Base-by-base conservation (phyloP, 2,888 invertebrate species). In the Balanococcus diminutus region DNA sequence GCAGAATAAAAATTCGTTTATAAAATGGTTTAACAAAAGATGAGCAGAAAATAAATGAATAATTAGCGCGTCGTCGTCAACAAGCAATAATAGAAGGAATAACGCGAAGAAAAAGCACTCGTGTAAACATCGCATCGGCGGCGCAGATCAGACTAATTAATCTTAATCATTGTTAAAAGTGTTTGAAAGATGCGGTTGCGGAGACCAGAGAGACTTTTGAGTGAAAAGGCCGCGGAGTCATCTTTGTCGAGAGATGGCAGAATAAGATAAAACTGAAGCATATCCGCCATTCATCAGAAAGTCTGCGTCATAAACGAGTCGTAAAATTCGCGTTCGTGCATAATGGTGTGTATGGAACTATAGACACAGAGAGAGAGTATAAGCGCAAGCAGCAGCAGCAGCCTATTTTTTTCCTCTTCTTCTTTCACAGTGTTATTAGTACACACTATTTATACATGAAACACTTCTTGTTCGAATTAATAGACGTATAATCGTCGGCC, bases 381-480 rank as follows among this genome's bases (percentile, higher is more conserved):
- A n/a, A n/a, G n/a, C n/a, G n/a, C n/a, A n/a, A n/a, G n/a, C n/a
- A n/a, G n/a, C n/a, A n/a, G n/a, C 42, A 14, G 42, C n/a, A n/a
- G n/a, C n/a, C n/a, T 42, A 14, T 16, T 11, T 42, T 42, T 11
- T 42, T 2, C 16, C 16, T 42, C 16, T 42, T 5, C 14, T 6
- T 56, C 0, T 56, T 56, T 56, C 81, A n/a, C n/a, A n/a, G n/a
- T n/a, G n/a, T n/a, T n/a, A n/a, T n/a, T n/a, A n/a, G 42, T 42
- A 19, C 42, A 14, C 16, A 25, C 82, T 42, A 42, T 42, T 42
- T 42, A 14, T 42, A 36, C 8, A 42, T 42, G 16, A 11, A 51
- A 31, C 51, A 31, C 56, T 82, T 82, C 82, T 51, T 82, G 51
- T 56, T 82, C 56, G 82, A 42, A 51, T 82, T 81, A 81, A 81